Conservation (phyloP, 2,797 vertebrate genomes). For the Anomalospiza imberbis region DNA sequence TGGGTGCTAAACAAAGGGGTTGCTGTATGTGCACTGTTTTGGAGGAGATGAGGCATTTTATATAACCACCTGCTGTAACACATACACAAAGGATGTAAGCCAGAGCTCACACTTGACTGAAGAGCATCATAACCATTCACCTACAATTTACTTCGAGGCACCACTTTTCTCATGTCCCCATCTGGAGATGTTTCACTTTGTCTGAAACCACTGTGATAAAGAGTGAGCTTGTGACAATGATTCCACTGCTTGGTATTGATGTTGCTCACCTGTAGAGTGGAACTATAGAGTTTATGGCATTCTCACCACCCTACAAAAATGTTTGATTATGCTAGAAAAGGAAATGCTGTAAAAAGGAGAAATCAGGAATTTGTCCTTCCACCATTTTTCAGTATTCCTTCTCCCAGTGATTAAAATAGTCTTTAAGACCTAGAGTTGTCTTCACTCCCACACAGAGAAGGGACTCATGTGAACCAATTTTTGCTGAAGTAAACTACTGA, state of each 20-base stretch:
- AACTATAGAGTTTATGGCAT: background rate
- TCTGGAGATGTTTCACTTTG: background rate
- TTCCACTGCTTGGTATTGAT: background rate
- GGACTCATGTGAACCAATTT: background rate
- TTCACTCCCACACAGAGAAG: background rate
- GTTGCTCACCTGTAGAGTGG: background rate
- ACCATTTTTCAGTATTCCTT: background rate
- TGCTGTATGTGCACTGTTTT: background rate
- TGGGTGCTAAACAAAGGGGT: background rate
- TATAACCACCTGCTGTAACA: background rate
- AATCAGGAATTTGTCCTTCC: background rate
- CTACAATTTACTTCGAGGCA: background rate
- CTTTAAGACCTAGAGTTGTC: background rate
- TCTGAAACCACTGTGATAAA: background rate
- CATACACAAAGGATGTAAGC: background rate
- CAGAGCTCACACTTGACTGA: background rate
- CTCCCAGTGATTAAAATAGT: background rate
- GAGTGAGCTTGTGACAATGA: background rate
- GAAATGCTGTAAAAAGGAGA: background rate
- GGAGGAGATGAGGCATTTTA: background rate
- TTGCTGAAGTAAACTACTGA: background rate
- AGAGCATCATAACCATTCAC: background rate
- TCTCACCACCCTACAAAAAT: background rate
- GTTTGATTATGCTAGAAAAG: background rate
- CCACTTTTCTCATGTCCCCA: rapidly evolving